Evolutionary conservation across 2,888 invertebrate genomes (phyloP), one percentile per base, ranked within the genome.

Genomic region (Notodonta dromedarius): DNA sequence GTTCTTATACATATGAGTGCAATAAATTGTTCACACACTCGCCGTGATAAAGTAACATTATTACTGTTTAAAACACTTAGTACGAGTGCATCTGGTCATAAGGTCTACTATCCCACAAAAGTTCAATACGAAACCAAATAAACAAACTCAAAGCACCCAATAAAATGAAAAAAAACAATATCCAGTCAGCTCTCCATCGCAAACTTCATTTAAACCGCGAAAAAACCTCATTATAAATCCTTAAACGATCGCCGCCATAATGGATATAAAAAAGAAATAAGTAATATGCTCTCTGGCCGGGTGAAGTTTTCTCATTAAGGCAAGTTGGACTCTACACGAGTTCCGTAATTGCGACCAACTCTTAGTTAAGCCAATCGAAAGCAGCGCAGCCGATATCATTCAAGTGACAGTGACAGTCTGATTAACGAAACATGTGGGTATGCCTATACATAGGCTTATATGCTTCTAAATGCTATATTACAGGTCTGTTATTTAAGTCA

Each of bases 301-400:
- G 65, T 16, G 57, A 83, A 83, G 77, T 83, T 83, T 80, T 76
- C 82, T 83, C 82, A 77, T 83, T 82, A 83, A 67, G 70, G 24
- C 65, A 78, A 83, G 74, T 81, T 80, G 71, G 80, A 71, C 51
- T 72, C 66, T 67, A 69, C 69, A 67, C 63, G 74, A 77, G 65
- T 74, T 71, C 59, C 71, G 73, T 82, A 81, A 82, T 82, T 80
- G 78, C 74, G 73, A 70, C 62, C 57, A 68, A 73, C 63, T 74
- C 71, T 71, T 72, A 73, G 72, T 63, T 44, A 66, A 67, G 72
- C 68, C 77, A 77, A 82, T 82, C 76, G 68, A 44, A 42, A 24
- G 39, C 12, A 24, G 12, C 24, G 44, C 13, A 9, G n/a, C 16
- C 32, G 52, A 52, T 52, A 52, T 51, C 14, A 4, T 24, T 24